Percentiles rank a stretch among this genome's conserved stretches.
Evolutionary conservation across 2,113 vertebrate genomes (phyloP).

Genomic region (Lanius collurio): DNA sequence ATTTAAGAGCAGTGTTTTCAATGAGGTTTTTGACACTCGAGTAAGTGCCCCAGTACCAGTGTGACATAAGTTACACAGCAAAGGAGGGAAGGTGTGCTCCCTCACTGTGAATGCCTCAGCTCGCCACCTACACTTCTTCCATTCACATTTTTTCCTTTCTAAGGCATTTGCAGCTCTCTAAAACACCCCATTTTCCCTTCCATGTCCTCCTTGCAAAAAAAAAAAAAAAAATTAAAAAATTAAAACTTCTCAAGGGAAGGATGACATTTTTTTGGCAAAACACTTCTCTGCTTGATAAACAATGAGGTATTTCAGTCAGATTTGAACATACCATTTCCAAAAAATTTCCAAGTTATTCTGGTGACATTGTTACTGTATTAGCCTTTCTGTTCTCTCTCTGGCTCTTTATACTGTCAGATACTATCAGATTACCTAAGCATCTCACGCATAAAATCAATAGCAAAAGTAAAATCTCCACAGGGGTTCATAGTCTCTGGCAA

Average conservation of each 20-base stretch:
- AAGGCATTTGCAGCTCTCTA: background rate
- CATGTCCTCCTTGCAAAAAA: background rate
- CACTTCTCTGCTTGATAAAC: background rate
- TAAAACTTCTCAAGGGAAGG: background rate
- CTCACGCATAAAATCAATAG: constrained; percentile 54
- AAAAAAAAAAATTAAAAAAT: background rate
- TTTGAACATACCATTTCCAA: background rate
- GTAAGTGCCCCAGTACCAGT: background rate
- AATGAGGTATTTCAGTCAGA: background rate
- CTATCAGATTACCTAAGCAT: constrained; percentile 29
- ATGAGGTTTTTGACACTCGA: background rate
- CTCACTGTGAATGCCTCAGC: background rate
- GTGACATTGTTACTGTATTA: constrained; percentile 11
- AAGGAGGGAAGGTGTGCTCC: background rate
- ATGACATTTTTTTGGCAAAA: background rate
- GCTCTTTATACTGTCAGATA: constrained; percentile 19
- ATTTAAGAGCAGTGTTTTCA: background rate
- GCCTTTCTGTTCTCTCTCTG: constrained; percentile 40
- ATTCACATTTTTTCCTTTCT: background rate
- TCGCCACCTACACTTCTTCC: background rate
- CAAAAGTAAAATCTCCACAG: constrained; percentile 56
- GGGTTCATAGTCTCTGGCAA: constrained; percentile 26
- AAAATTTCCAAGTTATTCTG: background rate
- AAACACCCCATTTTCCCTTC: background rate
- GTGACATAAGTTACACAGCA: fast-evolving